Evolutionary conservation across 2,888 invertebrate genomes (phyloP), one percentile per base, ranked within the genome.

Genomic region (Formica aserva): DNA sequence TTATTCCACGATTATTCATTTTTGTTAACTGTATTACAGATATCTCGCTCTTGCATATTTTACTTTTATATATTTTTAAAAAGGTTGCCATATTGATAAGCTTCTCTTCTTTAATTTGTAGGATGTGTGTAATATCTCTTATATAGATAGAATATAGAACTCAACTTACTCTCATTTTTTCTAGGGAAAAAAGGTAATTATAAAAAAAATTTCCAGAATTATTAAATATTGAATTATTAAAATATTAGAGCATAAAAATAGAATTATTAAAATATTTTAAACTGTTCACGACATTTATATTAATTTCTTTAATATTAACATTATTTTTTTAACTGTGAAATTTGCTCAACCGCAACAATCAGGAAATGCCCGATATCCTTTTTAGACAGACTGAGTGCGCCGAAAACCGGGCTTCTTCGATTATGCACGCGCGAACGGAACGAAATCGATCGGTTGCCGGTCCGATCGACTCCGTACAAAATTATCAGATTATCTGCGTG

Each of bases 401-500:
- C 90, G 84, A 90, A 88, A 88, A 85, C 85, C 85, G 87, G 84
- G 62, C 72, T 66, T 29, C 63, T 52, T 11, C 88, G 86, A 91
- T 91, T 90, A 86, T 90, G 55, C 87, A 88, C 89, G 86, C 85
- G 75, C 85, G 71, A 82, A 67, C 72, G 84, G 78, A 84, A 81
- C 88, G 84, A 87, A 89, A 89, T 89, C 88, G 82, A 66, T 55
- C 72, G 66, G 65, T 62, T 63, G 45, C 32, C 75, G 69, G n/a
- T 69, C 83, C n/a, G 83, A 88, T 86, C 89, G 84, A 18, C 65
- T 60, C 80, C 86, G 80, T 82, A 83, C 83, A 83, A 83, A 89
- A 88, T 85, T 80, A 78, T 83, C 87, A 80, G 85, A 88, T 90
- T 88, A 91, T 91, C n/a, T 18, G 48, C 86, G 84, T 83, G 86